These are phyloP conservation scores for Chironomus tentans DNA, from an alignment of 2,888 invertebrate species.

Conservation along the genomic window DNA sequence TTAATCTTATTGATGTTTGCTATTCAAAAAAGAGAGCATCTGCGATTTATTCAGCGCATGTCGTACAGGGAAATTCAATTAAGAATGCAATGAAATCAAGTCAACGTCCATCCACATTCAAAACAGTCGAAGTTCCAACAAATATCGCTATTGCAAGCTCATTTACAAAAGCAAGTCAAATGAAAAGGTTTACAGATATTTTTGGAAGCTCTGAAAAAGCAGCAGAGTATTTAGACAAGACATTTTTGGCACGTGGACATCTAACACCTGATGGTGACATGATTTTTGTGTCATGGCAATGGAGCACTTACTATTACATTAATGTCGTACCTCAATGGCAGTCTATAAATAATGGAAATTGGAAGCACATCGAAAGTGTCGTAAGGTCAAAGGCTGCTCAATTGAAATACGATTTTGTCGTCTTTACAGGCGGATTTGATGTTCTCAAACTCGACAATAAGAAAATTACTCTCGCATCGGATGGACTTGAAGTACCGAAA, in stretches of 20 bases:
- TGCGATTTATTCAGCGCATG: constrained; percentile 27
- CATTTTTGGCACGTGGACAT: constrained; percentile 42
- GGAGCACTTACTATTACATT: constrained; percentile 43
- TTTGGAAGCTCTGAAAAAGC: constrained; percentile 34
- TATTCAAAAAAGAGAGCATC: constrained; percentile 28
- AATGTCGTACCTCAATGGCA: constrained; percentile 46
- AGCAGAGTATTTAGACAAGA: constrained; percentile 33
- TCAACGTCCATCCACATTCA: constrained; percentile 35
- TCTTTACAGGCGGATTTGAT: constrained; percentile 42
- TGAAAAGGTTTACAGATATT: constrained; percentile 34
- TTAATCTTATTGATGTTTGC: constrained; percentile 28
- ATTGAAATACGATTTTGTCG: constrained; percentile 35
- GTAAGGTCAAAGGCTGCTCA: constrained; percentile 38
- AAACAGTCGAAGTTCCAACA: constrained; percentile 32
- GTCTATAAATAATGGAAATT: constrained; percentile 42
- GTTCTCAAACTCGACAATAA: constrained; percentile 37
- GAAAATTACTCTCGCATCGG: constrained; percentile 37
- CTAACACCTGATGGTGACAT: constrained; percentile 45
- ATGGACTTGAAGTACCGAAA: constrained; percentile 40
- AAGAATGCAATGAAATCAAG: constrained; percentile 26
- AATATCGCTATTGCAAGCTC: constrained; percentile 31
- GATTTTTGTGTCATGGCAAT: constrained; percentile 41
- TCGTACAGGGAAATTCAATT: constrained; percentile 27
- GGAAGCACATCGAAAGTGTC: constrained; percentile 41
- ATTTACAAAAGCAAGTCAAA: constrained; percentile 36